A percentile compares a stretch with the other conserved stretches of the same genome.
These are phyloP conservation scores for Schrankia costaestrigalis DNA, from an alignment of 2,888 invertebrate genomes.

Conservation along the genomic window DNA sequence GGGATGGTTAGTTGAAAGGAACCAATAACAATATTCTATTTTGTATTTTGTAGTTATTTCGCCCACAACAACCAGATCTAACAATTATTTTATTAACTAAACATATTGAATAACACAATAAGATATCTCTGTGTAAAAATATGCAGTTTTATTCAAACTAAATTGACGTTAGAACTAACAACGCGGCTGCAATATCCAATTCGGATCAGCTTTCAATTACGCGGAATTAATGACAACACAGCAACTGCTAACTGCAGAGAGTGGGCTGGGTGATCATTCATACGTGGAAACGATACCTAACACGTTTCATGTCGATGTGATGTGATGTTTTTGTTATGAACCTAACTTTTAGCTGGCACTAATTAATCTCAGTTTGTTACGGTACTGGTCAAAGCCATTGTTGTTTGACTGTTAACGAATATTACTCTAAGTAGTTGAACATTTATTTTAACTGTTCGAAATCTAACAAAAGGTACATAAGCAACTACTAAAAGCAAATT, in stretches of 20 bases:
- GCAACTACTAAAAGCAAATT: no score
- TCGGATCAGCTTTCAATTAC: slow-evolving; percentile 61
- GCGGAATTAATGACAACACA: slow-evolving; percentile 62
- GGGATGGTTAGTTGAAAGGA: no score
- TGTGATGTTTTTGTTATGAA: slow-evolving; percentile 19
- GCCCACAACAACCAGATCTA: slow-evolving; percentile 7
- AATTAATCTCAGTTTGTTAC: slow-evolving; percentile 19
- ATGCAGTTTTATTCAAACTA: slow-evolving; percentile 38
- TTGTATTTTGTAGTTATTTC: no score
- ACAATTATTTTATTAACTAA: slow-evolving; percentile 25
- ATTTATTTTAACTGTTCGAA: no score
- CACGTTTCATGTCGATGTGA: slow-evolving; percentile 18
- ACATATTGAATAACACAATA: no score
- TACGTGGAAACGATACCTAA: slow-evolving; percentile 24
- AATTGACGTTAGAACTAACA: slow-evolving; percentile 35
- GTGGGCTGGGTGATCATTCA: slow-evolving; percentile 36
- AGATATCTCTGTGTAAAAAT: slow-evolving; percentile 38
- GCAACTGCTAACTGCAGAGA: slow-evolving; percentile 32
- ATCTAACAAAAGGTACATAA: no score
- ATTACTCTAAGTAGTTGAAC: no score
- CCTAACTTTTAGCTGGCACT: slow-evolving; percentile 13
- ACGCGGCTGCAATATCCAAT: slow-evolving; percentile 34
- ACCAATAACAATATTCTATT: no score
- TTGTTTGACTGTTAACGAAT: no score
- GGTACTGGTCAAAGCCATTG: no score